Conservation (phyloP, 1,140 invertebrate genomes). For the Tetraneura akinire region DNA sequence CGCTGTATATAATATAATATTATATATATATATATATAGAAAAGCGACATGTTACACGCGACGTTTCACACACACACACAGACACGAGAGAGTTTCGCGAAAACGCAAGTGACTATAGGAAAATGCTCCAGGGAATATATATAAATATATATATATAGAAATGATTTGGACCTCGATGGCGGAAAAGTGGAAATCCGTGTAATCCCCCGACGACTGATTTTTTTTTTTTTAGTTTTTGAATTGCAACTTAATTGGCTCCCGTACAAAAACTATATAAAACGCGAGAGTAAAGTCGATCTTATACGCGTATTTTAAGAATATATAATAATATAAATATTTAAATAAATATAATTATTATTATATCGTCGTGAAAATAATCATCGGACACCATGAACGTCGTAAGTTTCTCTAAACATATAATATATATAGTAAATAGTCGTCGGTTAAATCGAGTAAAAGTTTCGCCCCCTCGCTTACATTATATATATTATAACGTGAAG, state of each 20-base stretch:
- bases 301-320: too few relatives aligned
- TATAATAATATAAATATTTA: neutral
- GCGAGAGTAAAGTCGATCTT: too few relatives aligned
- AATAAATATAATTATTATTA: neutral
- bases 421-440: neutral
- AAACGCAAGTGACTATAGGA: conserved; percentile 1
- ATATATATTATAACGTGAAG: too few relatives aligned
- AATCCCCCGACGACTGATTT: conserved; percentile 36
- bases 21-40: neutral
- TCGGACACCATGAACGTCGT: neutral
- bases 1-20: neutral
- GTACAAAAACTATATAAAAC: too few relatives aligned
- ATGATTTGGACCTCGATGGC: conserved; percentile 32
- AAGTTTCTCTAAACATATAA: neutral
- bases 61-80: conserved; percentile 1
- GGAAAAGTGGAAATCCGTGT: conserved; percentile 43
- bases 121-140: conserved; percentile 33
- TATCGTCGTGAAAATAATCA: neutral
- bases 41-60: conserved; percentile 35
- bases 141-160: too few relatives aligned
- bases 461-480: conserved; percentile 8
- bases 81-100: neutral
- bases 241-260: conserved; percentile 29
- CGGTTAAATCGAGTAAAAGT: conserved; percentile 39
- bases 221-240: conserved; percentile 30